Evolutionary conservation across 53 echinoderm and acorn worm species (phyloP).

Genomic region (Holothuria scabra): DNA sequence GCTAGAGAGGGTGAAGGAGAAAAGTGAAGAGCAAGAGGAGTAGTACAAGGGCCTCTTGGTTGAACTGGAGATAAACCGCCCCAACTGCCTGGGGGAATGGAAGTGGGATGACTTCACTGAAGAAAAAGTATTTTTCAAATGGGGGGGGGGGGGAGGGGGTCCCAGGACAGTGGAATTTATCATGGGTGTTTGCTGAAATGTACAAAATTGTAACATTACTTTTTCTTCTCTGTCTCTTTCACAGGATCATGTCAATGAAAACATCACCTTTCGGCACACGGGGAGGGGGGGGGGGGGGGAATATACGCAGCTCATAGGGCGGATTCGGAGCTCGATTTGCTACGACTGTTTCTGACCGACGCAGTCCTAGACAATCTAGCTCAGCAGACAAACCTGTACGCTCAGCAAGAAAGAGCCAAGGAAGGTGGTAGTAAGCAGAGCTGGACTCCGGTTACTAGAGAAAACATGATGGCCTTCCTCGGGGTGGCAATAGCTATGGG

Average conservation of each 20-base stretch:
- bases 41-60: not conserved
- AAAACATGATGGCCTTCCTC: conserved; percentile 30
- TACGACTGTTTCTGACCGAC: conserved; percentile 33
- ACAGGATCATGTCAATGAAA: conserved; percentile 1
- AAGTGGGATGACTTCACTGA: not conserved
- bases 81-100: not conserved
- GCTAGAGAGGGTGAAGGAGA: no score
- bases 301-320: conserved; percentile 16
- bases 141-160: no score
- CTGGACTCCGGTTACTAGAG: conserved; percentile 17
- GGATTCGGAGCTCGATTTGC: conserved; percentile 7
- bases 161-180: no score
- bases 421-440: conserved; percentile 13
- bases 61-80: not conserved
- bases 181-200: not conserved
- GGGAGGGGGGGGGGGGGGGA: not conserved
- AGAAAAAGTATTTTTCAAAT: not conserved
- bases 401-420: conserved; percentile 29
- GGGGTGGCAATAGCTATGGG: conserved; percentile 29
- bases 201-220: not conserved
- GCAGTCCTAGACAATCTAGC: not conserved
- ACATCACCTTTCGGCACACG: not conserved
- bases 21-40: no score
- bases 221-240: not conserved
- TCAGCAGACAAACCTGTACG: conserved; percentile 28